A percentile compares a stretch with the other conserved stretches of the same genome.
phyloP scores from a whole-genome alignment of 2,888 invertebrate genomes.

The Drosophila demipolita region DNA sequence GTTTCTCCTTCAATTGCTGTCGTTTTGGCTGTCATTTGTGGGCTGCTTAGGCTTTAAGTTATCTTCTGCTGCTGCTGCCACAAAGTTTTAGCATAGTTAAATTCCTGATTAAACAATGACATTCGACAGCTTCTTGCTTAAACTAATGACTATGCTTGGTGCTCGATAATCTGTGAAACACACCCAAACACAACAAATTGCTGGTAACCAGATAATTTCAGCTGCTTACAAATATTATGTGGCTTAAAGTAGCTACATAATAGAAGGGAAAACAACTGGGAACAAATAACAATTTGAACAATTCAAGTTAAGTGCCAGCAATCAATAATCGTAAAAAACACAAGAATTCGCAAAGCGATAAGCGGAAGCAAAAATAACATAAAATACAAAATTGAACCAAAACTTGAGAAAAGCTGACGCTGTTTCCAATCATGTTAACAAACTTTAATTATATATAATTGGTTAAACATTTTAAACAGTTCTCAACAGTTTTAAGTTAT shows the following conservation, averaged over 20 bases:
- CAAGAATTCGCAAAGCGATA: background rate
- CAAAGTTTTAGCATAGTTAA: constrained; percentile 34
- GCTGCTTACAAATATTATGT: background rate
- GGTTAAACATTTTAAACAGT: background rate
- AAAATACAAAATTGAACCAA: background rate
- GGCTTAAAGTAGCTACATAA: constrained; percentile 1
- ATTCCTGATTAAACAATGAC: constrained; percentile 5
- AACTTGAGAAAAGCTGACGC: background rate
- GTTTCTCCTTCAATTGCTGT: constrained; percentile 76
- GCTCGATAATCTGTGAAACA: constrained; percentile 55
- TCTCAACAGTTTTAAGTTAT: too few species aligned
- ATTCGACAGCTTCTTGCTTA: constrained; percentile 44
- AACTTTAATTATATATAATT: background rate
- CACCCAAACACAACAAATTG: constrained; percentile 33
- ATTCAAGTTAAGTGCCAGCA: background rate
- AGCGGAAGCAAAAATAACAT: background rate
- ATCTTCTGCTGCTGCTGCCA: constrained; percentile 14
- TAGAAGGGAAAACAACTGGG: background rate
- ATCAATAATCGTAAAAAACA: constrained; percentile 3
- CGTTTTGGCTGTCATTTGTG: constrained; percentile 73
- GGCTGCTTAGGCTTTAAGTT: constrained; percentile 58
- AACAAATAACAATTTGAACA: constrained; percentile 1
- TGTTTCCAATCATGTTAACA: background rate
- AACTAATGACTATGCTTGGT: constrained; percentile 42
- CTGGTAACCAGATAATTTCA: constrained; percentile 18